These are phyloP conservation scores for Etheostoma cragini DNA, from an alignment of 2,113 vertebrate genomes.

Conservation along the genomic window DNA sequence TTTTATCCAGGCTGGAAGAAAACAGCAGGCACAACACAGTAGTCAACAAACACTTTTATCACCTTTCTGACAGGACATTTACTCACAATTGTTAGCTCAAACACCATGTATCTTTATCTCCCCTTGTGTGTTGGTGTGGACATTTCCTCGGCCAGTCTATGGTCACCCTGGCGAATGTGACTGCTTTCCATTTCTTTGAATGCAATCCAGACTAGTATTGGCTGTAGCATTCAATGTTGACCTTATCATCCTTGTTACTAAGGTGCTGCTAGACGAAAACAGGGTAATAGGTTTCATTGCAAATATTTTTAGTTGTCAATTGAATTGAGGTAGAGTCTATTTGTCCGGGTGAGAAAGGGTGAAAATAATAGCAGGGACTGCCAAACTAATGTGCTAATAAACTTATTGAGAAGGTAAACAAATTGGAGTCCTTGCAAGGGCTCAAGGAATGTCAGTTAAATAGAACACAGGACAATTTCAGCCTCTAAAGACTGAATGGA, in stretches of 20 bases:
- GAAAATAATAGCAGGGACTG: slow-evolving; percentile 46
- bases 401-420: slow-evolving; percentile 65
- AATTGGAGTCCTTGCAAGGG: slow-evolving; percentile 56
- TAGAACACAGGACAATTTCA: slow-evolving; percentile 35
- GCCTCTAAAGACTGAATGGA: slow-evolving; percentile 40
- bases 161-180: slow-evolving; percentile 48
- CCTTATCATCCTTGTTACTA: slow-evolving; percentile 42
- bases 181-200: slow-evolving; percentile 42
- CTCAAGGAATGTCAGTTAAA: slow-evolving; percentile 59
- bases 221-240: slow-evolving; percentile 51
- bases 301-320: slow-evolving; percentile 58
- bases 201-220: slow-evolving; percentile 49
- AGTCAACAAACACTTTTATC: slow-evolving; percentile 79
- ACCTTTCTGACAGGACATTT: slow-evolving; percentile 64
- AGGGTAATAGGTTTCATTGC: slow-evolving; percentile 25
- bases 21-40: slow-evolving; percentile 61
- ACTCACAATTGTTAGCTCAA: slow-evolving; percentile 67
- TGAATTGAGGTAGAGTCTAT: slow-evolving; percentile 33
- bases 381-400: slow-evolving; percentile 62
- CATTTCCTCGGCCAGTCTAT: slow-evolving; percentile 49
- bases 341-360: slow-evolving; percentile 28
- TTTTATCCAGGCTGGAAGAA: slow-evolving; percentile 90
- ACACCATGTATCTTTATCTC: slow-evolving; percentile 48
- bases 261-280: slow-evolving; percentile 44
- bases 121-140: slow-evolving; percentile 40